Base-by-base conservation (phyloP, 2,888 invertebrate genomes). In the Cosmorhoe ocellata region DNA sequence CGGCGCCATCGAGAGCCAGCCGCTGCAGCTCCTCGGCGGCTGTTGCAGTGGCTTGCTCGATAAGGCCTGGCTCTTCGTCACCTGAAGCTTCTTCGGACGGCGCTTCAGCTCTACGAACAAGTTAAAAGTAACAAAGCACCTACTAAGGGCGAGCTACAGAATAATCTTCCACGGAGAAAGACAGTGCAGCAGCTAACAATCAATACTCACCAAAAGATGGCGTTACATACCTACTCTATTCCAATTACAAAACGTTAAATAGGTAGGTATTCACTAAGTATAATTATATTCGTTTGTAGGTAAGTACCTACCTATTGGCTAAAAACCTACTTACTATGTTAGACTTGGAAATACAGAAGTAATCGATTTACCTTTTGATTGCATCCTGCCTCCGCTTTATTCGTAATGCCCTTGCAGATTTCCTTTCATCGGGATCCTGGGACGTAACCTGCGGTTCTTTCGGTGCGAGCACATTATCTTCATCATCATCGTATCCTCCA, bases 1-100 rank as follows among this genome's bases (percentile, higher is more conserved):
- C 94, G 41, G 93, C 91, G 22, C 94, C 95, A 73, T 95, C 95
- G 9, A 91, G 76, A 7, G 93, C 77, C 22, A 95, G 75, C 45
- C 93, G 92, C 59, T 93, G 92, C 13, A 96, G 81, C 33, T 93
- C 81, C 50, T 93, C 92, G 0, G 92, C 92, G 36, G 94, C 95
- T 7, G 85, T 74, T 22, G 92, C 89, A 3, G 95, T 91, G 60
- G 94, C 94, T 55, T 91, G 87, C 66, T 95, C 94, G 13, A 94
- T 92, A 0, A 86, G 81, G 0, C 91, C 86, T 50, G 92, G 91
- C 55, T 91, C 91, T 41, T 88, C 81, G 33, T 90, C 86, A 3
- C 76, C 74, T 1, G 77, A 71, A 0, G 66, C 67, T 51, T 88
- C 89, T 52, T 90, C 89, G 0, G 74, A 51, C 5, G 80, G 76